Conservation (phyloP, 2,888 invertebrate genomes). For the Diaphora mendica region DNA sequence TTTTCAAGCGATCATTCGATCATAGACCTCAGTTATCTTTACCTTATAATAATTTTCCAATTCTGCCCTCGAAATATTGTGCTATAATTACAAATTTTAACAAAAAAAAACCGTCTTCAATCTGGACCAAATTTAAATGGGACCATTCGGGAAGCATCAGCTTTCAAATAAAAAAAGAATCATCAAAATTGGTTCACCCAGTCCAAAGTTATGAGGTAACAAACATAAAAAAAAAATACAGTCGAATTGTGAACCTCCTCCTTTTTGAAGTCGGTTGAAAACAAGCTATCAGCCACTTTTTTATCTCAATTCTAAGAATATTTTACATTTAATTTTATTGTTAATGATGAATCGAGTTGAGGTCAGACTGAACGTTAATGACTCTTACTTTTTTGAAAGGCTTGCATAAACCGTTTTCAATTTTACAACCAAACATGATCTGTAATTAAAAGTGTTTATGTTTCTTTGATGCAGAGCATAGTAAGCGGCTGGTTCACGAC, state of each 20-base stretch:
- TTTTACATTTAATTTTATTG: not conserved
- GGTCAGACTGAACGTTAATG: not conserved
- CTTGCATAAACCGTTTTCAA: not conserved
- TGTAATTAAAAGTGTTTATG: not conserved
- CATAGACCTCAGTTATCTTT: not conserved
- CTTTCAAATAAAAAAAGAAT: no score
- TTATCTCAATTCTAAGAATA: not conserved
- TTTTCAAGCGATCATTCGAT: not conserved
- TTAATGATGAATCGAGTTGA: not conserved
- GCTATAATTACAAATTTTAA: no score
- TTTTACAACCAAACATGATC: not conserved
- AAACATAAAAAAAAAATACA: no score
- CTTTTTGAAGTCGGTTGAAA: no score
- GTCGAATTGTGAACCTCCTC: no score
- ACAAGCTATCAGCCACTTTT: not conserved
- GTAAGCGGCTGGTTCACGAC: conserved; percentile 92
- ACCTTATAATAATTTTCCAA: not conserved
- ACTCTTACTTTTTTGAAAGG: not conserved
- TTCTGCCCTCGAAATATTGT: not conserved
- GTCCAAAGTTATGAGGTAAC: no score
- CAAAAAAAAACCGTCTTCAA: no score
- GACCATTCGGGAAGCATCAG: no score
- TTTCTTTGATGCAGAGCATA: conserved; percentile 82
- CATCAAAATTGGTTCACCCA: no score
- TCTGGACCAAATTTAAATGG: no score